A percentile compares a stretch with the other conserved stretches of the same genome.
phyloP scores from a whole-genome alignment of 2,888 invertebrate species.

The Caradrina clavipalpis region DNA sequence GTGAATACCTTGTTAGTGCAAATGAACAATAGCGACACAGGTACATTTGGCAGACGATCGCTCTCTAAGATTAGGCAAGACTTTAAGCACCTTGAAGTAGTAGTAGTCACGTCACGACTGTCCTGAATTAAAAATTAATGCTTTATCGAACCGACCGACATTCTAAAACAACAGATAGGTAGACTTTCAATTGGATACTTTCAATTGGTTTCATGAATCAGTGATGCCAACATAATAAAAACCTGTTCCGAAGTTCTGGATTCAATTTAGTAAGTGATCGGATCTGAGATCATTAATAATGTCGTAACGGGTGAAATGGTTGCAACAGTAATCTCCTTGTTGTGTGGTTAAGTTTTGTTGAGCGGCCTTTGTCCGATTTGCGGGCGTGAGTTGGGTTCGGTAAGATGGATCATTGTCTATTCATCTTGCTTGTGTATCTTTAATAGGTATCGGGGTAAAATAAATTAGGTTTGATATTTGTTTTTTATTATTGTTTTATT shows the following conservation, averaged over 20 bases:
- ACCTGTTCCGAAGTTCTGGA: conserved; percentile 51
- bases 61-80: conserved; percentile 67
- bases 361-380: conserved; percentile 53
- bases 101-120: conserved; percentile 74
- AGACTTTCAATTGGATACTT: conserved; percentile 44
- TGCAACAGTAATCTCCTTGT: conserved; percentile 55
- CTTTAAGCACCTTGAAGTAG: conserved; percentile 47
- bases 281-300: conserved; percentile 64
- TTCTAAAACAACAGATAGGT: conserved; percentile 67
- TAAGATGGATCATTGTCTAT: conserved; percentile 57
- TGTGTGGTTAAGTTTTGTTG: conserved; percentile 54
- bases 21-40: conserved; percentile 71
- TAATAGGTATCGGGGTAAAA: conserved; percentile 25
- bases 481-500: too few species aligned
- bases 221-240: conserved; percentile 40
- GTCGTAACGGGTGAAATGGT: conserved; percentile 57
- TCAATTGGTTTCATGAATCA: conserved; percentile 57
- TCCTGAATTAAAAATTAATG: conserved; percentile 79
- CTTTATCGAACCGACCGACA: conserved; percentile 75
- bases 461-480: background rate
- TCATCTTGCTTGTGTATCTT: conserved; percentile 47
- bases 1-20: conserved; percentile 72
- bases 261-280: conserved; percentile 61
- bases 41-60: conserved; percentile 65
- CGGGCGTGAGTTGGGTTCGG: conserved; percentile 54